Conservation (phyloP, 2,113 vertebrate species). For the Brachyhypopomus occidentalis region DNA sequence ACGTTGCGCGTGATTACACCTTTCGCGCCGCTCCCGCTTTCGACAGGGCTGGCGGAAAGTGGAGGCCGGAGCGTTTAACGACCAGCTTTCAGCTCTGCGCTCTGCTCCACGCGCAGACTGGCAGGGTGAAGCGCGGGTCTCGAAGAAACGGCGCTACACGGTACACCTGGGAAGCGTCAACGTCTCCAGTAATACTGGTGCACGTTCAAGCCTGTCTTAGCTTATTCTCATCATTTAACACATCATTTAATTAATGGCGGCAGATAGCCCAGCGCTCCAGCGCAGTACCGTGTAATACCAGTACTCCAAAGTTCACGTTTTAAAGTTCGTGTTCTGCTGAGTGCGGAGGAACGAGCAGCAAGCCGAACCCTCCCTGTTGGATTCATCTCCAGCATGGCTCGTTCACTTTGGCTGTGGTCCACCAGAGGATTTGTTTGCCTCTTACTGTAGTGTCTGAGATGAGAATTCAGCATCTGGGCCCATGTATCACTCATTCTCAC, state of each 20-base stretch:
- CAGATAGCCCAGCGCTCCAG: background rate
- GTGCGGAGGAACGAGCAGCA: background rate
- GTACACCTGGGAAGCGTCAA: background rate
- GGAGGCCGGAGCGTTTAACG: constrained; percentile 13
- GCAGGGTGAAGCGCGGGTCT: constrained; percentile 14
- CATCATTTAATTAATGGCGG: background rate
- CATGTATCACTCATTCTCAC: constrained; percentile 2
- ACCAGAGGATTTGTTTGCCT: constrained; percentile 28
- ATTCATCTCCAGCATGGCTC: constrained; percentile 14
- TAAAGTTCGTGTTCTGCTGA: constrained; percentile 29
- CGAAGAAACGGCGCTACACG: constrained; percentile 8
- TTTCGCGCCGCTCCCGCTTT: constrained; percentile 31
- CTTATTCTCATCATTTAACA: constrained; percentile 27
- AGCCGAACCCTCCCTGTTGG: background rate
- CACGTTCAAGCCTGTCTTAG: background rate
- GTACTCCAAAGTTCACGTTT: constrained; percentile 21
- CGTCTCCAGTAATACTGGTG: constrained; percentile 7
- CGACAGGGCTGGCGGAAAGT: background rate
- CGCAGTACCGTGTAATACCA: background rate
- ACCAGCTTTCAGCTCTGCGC: constrained; percentile 28
- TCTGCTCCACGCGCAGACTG: background rate
- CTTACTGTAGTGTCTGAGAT: constrained; percentile 34
- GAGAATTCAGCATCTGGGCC: constrained; percentile 31
- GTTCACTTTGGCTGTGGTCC: constrained; percentile 38
- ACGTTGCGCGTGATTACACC: constrained; percentile 34